Evolutionary conservation across 2,113 vertebrate genomes (phyloP).

Genomic region (Tetrao urogallus): DNA sequence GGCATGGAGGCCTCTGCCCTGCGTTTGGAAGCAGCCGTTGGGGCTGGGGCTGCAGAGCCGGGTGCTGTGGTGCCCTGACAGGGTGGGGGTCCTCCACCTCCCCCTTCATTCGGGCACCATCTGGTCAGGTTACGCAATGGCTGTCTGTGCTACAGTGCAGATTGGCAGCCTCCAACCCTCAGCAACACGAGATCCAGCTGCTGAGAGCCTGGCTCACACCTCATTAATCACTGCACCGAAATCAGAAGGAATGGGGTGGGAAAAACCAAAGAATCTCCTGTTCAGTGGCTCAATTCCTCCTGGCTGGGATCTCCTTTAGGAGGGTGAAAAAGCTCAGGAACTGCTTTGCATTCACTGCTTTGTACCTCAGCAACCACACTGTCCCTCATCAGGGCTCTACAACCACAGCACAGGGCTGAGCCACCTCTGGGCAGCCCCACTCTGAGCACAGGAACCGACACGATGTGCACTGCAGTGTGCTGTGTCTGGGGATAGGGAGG

Average conservation of each 20-base stretch:
- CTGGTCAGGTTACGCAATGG: neutral
- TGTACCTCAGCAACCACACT: fast-evolving
- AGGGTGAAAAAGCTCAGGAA: neutral
- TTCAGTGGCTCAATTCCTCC: neutral
- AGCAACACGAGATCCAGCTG: conserved; percentile 35
- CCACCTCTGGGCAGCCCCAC: neutral
- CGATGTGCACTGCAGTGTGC: neutral
- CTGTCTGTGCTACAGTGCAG: neutral
- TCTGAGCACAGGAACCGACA: fast-evolving
- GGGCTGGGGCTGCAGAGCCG: neutral
- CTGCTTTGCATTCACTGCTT: neutral
- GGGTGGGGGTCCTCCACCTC: neutral
- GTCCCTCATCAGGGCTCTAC: neutral
- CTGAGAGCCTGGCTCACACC: conserved; percentile 12
- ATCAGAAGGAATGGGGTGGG: neutral
- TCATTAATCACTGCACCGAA: conserved; percentile 53
- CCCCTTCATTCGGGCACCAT: neutral
- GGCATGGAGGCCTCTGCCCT: neutral
- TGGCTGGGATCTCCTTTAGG: neutral
- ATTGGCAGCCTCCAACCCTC: neutral
- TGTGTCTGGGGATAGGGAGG: neutral
- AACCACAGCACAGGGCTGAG: neutral
- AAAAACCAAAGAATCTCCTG: conserved; percentile 22
- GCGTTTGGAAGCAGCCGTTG: neutral
- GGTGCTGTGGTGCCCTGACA: neutral